Conservation (phyloP, 2,888 invertebrate genomes). For the Cataglyphis livida region DNA sequence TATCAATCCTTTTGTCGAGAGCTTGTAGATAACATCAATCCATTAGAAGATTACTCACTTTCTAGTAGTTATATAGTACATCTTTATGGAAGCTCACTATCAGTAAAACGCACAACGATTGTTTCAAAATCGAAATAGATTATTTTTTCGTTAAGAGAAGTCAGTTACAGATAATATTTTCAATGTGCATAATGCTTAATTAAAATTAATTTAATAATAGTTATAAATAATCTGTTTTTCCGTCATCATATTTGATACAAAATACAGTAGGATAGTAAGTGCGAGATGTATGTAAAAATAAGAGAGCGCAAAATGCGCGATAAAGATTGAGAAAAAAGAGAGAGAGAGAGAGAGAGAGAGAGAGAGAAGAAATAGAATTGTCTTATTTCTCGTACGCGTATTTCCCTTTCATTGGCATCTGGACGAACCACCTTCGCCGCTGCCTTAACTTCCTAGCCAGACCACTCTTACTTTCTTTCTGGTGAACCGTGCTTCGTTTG, state of each 20-base stretch:
- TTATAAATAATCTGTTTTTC: background rate
- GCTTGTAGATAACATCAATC: constrained; percentile 17
- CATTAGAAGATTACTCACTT: constrained; percentile 25
- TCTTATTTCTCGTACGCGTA: constrained; percentile 55
- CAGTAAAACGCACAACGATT: background rate
- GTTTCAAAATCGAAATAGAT: background rate
- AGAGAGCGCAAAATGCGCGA: background rate
- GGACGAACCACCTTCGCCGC: constrained; percentile 76
- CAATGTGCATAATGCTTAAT: background rate
- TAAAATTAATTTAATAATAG: background rate
- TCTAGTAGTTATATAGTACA: background rate
- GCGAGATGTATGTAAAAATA: background rate
- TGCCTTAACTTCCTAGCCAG: constrained; percentile 77
- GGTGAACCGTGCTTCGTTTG: constrained; percentile 62
- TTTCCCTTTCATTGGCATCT: constrained; percentile 84
- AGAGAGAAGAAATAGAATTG: constrained; percentile 52
- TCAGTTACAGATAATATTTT: background rate
- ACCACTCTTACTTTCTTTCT: constrained; percentile 82
- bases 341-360: no score
- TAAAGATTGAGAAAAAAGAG: background rate
- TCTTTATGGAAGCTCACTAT: constrained; percentile 13
- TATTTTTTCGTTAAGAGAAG: background rate
- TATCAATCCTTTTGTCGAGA: constrained; percentile 48
- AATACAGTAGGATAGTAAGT: background rate
- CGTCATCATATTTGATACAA: background rate